These are phyloP conservation scores for Temnothorax unifasciatus DNA, from an alignment of 2,888 invertebrate species.

Conservation along the genomic window DNA sequence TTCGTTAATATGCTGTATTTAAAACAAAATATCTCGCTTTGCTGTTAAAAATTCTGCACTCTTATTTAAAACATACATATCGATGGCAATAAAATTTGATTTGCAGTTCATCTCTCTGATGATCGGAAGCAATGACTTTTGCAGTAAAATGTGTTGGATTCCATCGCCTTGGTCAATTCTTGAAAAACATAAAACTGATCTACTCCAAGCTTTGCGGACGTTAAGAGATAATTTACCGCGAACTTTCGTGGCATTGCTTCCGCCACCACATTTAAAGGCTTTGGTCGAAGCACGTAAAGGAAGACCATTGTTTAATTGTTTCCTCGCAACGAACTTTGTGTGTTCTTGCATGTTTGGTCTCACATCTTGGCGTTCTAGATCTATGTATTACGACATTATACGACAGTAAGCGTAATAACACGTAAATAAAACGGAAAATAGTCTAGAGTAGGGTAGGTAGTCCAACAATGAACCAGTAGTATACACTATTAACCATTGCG, in stretches of 20 bases:
- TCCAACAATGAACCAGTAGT: no score
- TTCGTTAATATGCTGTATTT: neutral
- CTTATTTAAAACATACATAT: neutral
- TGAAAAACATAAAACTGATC: conserved; percentile 86
- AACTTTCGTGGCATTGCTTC: conserved; percentile 88
- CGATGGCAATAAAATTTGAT: neutral
- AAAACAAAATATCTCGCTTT: neutral
- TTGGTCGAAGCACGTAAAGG: no score
- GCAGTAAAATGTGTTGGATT: conserved; percentile 87
- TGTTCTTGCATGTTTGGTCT: conserved; percentile 88
- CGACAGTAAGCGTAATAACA: conserved; percentile 74
- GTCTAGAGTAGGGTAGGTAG: neutral
- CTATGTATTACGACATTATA: conserved; percentile 86
- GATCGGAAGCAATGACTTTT: conserved; percentile 90
- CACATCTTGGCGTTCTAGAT: conserved; percentile 78
- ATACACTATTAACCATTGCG: no score
- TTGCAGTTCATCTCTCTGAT: conserved; percentile 88
- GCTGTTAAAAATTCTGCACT: neutral
- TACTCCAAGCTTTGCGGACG: conserved; percentile 87
- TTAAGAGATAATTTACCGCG: conserved; percentile 88
- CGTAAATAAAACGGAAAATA: neutral
- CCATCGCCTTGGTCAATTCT: conserved; percentile 85
- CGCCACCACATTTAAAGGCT: conserved; percentile 86
- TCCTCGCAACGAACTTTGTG: conserved; percentile 84
- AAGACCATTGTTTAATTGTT: conserved; percentile 84